These are phyloP conservation scores for Stenichneumon culpator DNA, from an alignment of 2,888 invertebrate genomes.

Conservation along the genomic window DNA sequence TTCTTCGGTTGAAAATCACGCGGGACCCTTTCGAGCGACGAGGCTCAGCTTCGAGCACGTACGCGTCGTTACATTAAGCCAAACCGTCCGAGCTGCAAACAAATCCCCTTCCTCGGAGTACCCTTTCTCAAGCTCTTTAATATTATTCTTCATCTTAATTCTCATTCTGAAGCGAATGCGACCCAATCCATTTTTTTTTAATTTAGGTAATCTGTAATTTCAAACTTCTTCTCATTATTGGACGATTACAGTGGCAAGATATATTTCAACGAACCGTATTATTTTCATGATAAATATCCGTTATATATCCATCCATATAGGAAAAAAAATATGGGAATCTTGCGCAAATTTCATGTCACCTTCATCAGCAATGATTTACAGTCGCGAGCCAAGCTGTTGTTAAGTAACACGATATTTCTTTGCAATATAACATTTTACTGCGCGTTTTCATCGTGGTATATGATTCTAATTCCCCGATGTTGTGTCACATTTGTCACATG, in stretches of 20 bases:
- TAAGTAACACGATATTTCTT: constrained; percentile 24
- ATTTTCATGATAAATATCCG: not conserved
- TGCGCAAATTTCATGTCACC: not conserved
- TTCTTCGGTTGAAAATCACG: constrained; percentile 67
- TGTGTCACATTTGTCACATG: constrained; percentile 46
- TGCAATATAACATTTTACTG: constrained; percentile 49
- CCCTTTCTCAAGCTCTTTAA: constrained; percentile 9
- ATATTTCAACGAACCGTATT: not conserved
- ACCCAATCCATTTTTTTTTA: not conserved
- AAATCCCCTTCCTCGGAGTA: constrained; percentile 68
- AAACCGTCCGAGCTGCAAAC: constrained; percentile 75
- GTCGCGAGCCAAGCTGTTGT: not conserved
- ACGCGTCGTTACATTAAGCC: constrained; percentile 77
- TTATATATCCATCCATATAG: too few species aligned
- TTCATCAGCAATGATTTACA: not conserved
- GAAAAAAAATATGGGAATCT: not conserved
- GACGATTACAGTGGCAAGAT: not conserved
- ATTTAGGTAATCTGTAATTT: not conserved
- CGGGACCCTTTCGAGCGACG: constrained; percentile 72
- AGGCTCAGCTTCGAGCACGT: constrained; percentile 69
- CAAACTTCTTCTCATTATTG: not conserved
- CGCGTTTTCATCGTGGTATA: constrained; percentile 20
- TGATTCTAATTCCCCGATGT: constrained; percentile 46
- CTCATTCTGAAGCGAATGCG: not conserved
- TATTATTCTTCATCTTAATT: not conserved